Conservation (phyloP, 2,113 vertebrate genomes). For the Arvicanthis niloticus region DNA sequence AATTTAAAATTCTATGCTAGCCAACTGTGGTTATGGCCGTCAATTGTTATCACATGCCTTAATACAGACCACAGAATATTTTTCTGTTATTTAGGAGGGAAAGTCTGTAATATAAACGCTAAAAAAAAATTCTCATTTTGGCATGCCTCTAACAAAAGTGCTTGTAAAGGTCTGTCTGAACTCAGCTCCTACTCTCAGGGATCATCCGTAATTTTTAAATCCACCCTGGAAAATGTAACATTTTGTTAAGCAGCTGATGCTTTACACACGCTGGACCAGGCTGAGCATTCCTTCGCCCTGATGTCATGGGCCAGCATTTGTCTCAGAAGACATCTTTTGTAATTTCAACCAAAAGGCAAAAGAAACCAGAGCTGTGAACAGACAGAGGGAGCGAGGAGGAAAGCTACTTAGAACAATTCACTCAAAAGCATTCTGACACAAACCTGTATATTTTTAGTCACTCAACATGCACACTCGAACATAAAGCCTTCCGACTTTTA, state of each 20-base stretch:
- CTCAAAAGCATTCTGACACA: conserved; percentile 80
- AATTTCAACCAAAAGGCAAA: conserved; percentile 89
- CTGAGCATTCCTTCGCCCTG: conserved; percentile 89
- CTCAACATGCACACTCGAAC: conserved; percentile 77
- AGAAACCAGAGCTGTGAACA: conserved; percentile 88
- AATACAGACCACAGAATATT: neutral
- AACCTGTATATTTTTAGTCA: conserved; percentile 80
- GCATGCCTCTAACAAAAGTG: conserved; percentile 56
- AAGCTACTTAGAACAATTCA: conserved; percentile 80
- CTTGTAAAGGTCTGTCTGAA: conserved; percentile 51
- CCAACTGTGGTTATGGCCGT: neutral
- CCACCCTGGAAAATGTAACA: conserved; percentile 84
- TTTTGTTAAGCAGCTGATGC: conserved; percentile 87
- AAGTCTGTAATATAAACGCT: neutral
- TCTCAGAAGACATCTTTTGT: conserved; percentile 91
- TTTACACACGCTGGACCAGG: conserved; percentile 83
- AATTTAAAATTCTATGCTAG: neutral
- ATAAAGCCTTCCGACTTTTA: conserved; percentile 79
- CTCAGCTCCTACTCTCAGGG: conserved; percentile 40
- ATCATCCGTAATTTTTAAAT: conserved; percentile 78
- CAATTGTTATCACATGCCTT: neutral
- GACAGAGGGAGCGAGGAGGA: neutral
- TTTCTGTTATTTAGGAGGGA: neutral
- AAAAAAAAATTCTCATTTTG: conserved; percentile 59
- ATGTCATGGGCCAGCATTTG: conserved; percentile 89